phyloP scores from a whole-genome alignment of 2,888 invertebrate species.

The Spodoptera littoralis region DNA sequence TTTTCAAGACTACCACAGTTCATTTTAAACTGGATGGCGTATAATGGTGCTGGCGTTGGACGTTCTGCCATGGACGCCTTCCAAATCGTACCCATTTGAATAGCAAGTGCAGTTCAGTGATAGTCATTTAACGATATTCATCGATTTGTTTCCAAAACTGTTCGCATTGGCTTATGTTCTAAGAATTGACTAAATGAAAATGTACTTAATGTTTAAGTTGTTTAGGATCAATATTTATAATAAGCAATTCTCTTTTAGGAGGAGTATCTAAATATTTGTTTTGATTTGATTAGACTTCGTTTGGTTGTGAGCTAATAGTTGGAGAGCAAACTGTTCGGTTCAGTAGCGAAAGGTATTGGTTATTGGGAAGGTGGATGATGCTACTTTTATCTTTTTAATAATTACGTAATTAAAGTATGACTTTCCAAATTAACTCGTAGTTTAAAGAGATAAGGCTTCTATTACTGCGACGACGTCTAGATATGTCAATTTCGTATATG shows the following conservation, averaged over 20 bases:
- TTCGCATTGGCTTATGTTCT: conserved; percentile 34
- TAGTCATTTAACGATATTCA: conserved; percentile 76
- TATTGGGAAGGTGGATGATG: conserved; percentile 11
- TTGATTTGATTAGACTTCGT: conserved; percentile 29
- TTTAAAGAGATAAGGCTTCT: too few species aligned
- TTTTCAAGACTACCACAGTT: conserved; percentile 61
- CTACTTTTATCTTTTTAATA: not conserved
- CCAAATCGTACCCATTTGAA: conserved; percentile 85
- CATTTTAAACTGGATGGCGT: conserved; percentile 66
- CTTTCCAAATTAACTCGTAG: too few species aligned
- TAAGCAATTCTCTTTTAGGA: conserved; percentile 10
- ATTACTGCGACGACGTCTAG: too few species aligned
- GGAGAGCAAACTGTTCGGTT: conserved; percentile 22
- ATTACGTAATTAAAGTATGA: too few species aligned
- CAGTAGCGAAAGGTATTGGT: not conserved
- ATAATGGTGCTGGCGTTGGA: conserved; percentile 72
- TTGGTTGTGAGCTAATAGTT: conserved; percentile 25
- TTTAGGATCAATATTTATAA: conserved; percentile 36
- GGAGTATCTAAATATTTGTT: conserved; percentile 39
- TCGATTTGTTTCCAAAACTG: conserved; percentile 62
- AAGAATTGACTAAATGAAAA: conserved; percentile 27
- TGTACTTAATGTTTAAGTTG: conserved; percentile 14
- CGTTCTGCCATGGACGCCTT: conserved; percentile 77
- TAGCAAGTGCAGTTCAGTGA: conserved; percentile 76
- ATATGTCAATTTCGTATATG: too few species aligned